Evolutionary conservation across 2,888 invertebrate genomes (phyloP), one percentile per base, ranked within the genome.

Genomic region (Stictocephala bisonia): DNA sequence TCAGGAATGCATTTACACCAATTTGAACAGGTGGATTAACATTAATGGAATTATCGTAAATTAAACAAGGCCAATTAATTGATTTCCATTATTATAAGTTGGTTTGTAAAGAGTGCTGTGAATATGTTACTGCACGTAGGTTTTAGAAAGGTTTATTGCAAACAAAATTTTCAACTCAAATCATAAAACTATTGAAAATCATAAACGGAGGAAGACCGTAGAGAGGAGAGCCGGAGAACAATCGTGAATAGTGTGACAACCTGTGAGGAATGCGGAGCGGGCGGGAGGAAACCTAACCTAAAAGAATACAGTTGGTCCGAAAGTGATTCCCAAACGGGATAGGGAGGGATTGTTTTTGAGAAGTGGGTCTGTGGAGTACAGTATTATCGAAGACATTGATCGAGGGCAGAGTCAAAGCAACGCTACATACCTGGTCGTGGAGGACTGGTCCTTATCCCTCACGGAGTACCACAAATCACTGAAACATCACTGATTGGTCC

Each of bases 201-300:
- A n/a, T n/a, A n/a, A n/a, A n/a, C n/a, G n/a, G n/a, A n/a, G n/a
- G n/a, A n/a, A n/a, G n/a, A n/a, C n/a, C n/a, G n/a, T 15, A 31
- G 56, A 56, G 18, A 15, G 56, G 18, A 31, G 56, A 18, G 51
- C 24, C 26, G 4, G 31, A 18, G 41, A 64, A 64, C 64, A 64
- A 64, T 64, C 44, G 64, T 15, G 64, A 44, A 7, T 44, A 64
- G 64, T 41, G 64, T 44, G 44, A 64, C 64, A 44, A 64, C 44
- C 64, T 44, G 41, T 44, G n/a, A 9, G 64, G 64, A 64, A 64
- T 64, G 64, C 64, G 64, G 22, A 11, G 44, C n/a, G 53, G 27
- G 27, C 53, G 26, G 22, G 26, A 15, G n/a, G 40, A 44, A 44
- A 64, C 64, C 64, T 64, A 64, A 64, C 64, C 64, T 64, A 41